Evolutionary conservation across 1,140 invertebrate species (phyloP).

Genomic region (Alviniconcha marisindica): DNA sequence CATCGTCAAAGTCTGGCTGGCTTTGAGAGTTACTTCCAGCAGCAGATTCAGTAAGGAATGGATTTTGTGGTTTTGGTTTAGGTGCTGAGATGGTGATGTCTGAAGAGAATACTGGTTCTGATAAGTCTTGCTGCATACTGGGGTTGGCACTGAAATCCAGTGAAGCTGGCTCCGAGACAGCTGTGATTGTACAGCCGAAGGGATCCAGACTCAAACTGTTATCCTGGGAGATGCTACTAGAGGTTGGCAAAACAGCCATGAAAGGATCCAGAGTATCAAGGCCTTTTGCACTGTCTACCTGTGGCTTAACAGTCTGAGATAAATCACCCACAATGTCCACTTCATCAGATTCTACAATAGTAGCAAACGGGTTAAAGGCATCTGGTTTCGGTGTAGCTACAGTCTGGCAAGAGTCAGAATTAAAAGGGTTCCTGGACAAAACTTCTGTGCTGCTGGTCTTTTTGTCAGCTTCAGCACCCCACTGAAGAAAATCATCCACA

Average conservation of each 20-base stretch:
- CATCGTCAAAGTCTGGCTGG: constrained; percentile 57
- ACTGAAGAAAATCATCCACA: constrained; percentile 67
- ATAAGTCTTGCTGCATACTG: not conserved
- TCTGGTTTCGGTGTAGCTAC: constrained; percentile 39
- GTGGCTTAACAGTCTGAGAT: not conserved
- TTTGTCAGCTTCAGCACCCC: constrained; percentile 48
- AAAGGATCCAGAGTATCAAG: constrained; percentile 1
- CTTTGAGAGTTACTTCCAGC: constrained; percentile 19
- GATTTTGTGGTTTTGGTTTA: constrained; percentile 29
- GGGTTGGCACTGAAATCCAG: constrained; percentile 26
- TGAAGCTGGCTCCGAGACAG: not conserved
- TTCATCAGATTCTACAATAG: constrained; percentile 49
- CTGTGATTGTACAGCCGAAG: constrained; percentile 18
- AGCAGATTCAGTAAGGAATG: constrained; percentile 34
- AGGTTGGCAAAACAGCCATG: not conserved
- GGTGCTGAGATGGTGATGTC: not conserved
- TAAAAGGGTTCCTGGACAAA: constrained; percentile 50
- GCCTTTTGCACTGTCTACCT: not conserved
- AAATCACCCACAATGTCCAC: constrained; percentile 27
- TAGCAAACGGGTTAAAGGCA: constrained; percentile 60
- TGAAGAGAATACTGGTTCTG: not conserved
- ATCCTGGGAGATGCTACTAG: not conserved
- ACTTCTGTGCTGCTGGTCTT: constrained; percentile 32
- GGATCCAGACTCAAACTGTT: constrained; percentile 12
- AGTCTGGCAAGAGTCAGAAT: constrained; percentile 42